Base-by-base conservation (phyloP, 2,797 vertebrate genomes). In the Helarctos malayanus region DNA sequence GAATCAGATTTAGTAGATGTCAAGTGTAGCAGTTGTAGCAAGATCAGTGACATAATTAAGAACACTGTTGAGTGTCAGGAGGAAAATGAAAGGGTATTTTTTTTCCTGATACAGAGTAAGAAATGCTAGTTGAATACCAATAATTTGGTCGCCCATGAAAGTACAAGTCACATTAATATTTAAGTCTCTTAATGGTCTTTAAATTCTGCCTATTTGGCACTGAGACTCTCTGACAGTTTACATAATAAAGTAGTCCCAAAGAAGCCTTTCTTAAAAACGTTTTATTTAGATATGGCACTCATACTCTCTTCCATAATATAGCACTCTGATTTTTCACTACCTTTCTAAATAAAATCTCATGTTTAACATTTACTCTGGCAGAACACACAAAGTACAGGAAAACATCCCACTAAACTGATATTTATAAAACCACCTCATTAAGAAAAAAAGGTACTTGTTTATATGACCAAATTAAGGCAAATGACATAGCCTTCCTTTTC, bases 1-100 rank as follows among this genome's bases (percentile, higher is more conserved):
- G 93, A 95, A 98, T 89, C 97, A 98, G 98, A 98, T 99, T 98
- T 98, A 99, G 98, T 97, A 97, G 97, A 98, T 97, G 98, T 98
- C 98, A 98, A 98, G 95, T 98, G 96, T 79, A 95, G 91, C 93
- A 86, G 95, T 94, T 98, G 85, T 95, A 94, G 92, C 82, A 97
- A 96, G 95, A 98, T 97, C 97, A 97, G 94, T 97, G 97, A 97
- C 97, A 98, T 97, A 98, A 99, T 98, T 98, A 98, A 98, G 85
- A 96, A 96, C 68, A 90, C 76, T 97, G 32, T 86, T 97, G 97
- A 98, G 96, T 94, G 94, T 97, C 98, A 91, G 13, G 75, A 63
- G 81, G 61, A 16, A 95, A 98, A 98, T 93, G 92, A 98, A 95
- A 95, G 91, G 73, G 10, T 2, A 6, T 29, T 21, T 38, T 73